Percentiles rank a stretch among this genome's conserved stretches.
These are phyloP conservation scores for Anagyrus pseudococci DNA, from an alignment of 2,888 invertebrate genomes.

Conservation along the genomic window DNA sequence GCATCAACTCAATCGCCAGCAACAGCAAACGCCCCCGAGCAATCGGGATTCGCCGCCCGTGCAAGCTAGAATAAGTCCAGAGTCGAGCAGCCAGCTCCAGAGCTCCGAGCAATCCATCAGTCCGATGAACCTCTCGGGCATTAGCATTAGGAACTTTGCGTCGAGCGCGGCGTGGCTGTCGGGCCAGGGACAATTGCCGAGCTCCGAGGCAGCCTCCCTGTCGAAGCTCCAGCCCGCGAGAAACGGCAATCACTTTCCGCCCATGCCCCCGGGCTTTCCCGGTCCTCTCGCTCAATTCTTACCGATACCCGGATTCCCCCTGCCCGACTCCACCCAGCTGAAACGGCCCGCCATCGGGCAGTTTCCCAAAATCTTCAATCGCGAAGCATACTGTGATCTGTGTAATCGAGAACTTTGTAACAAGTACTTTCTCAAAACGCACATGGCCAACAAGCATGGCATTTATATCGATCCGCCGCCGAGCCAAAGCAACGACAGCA, in stretches of 20 bases:
- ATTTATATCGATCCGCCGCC: slow-evolving; percentile 73
- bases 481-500: slow-evolving; percentile 51
- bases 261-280: slow-evolving; percentile 50
- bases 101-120: slow-evolving; percentile 51
- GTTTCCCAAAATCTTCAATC: slow-evolving; percentile 83
- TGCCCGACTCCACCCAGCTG: slow-evolving; percentile 59
- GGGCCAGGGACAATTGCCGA: slow-evolving; percentile 23
- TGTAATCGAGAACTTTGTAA: slow-evolving; percentile 99
- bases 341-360: slow-evolving; percentile 66
- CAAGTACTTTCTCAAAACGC: slow-evolving; percentile 97
- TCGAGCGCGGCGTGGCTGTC: slow-evolving; percentile 52
- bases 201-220: slow-evolving; percentile 15
- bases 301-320: slow-evolving; percentile 65
- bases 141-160: slow-evolving; percentile 56
- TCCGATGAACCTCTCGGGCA: slow-evolving; percentile 54
- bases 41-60: slow-evolving; percentile 34
- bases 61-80: slow-evolving; percentile 45
- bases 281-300: slow-evolving; percentile 58
- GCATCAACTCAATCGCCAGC: slow-evolving; percentile 4
- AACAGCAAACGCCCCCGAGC: slow-evolving; percentile 14
- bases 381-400: slow-evolving; percentile 95
- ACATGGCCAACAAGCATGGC: slow-evolving; percentile 97
- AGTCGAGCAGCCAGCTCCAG: slow-evolving; percentile 41
- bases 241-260: slow-evolving; percentile 48
- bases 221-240: slow-evolving; percentile 22